Evolutionary conservation across 2,113 vertebrate genomes (phyloP), one percentile per base, ranked within the genome.

Genomic region (Pardalotus punctatus): DNA sequence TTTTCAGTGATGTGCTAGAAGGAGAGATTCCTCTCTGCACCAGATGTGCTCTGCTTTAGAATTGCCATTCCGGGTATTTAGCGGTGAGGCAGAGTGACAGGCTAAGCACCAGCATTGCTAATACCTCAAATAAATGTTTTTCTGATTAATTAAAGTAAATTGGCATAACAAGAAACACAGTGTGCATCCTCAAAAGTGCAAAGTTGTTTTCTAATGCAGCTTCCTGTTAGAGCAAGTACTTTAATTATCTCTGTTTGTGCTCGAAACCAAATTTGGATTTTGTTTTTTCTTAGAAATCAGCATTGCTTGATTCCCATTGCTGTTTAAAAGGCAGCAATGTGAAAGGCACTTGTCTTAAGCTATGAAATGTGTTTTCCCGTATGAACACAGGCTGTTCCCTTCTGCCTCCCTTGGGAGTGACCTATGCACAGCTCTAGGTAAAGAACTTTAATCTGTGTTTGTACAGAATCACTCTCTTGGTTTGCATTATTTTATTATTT

Each of bases 81-180:
- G 42, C 22, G 6, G 47, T 48, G 48, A 92, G 62, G 47, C 54
- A 57, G 53, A 88, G 78, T 27, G 71, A 69, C 60, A 81, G 64
- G n/a, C 86, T 93, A 64, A 91, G 80, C 21, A 8, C 86, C 79
- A 74, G 61, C 53, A 40, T 66, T 28, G 77, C 94, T 91, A 94
- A 95, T 89, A 86, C 81, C 85, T 88, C 81, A 82, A 96, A 91
- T 92, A 96, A 97, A 93, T 81, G 86, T 87, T 96, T 95, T 96
- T 78, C 65, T 4, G 10, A 96, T 97, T 96, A 97, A 96, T 96
- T 96, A 92, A 93, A 96, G 92, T 96, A 92, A 97, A 95, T 94
- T 96, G 93, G 66, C 93, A 82, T 90, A 92, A 77, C 54, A 92
- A 95, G 90, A 92, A 93, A 72, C 87, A 71, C 76, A 88, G 88